phyloP scores from a whole-genome alignment of 1,140 invertebrate species.

The Drosophila tristis region DNA sequence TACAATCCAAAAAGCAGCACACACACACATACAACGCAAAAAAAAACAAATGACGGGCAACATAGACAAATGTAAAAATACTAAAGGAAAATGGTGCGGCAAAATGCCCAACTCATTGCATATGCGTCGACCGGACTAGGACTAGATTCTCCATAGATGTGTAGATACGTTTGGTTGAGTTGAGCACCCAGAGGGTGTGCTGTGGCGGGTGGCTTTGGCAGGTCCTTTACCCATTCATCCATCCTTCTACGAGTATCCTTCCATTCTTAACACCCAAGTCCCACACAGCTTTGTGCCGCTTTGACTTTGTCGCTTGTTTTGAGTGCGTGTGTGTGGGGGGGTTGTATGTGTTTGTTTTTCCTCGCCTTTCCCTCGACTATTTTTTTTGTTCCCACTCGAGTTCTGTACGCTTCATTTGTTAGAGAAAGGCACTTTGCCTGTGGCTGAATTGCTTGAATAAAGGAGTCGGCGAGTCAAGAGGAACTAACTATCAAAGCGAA shows the following conservation, averaged over 20 bases:
- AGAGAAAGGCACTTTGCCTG: conserved; percentile 38
- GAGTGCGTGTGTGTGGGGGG: conserved; percentile 48
- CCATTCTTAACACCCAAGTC: too few species aligned
- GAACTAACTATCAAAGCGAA: not conserved
- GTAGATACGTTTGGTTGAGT: conserved; percentile 11
- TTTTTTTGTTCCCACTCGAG: conserved; percentile 13
- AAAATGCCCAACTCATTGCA: conserved; percentile 69
- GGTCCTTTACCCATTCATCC: conserved; percentile 1
- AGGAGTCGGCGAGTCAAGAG: conserved; percentile 11
- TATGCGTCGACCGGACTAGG: conserved; percentile 38
- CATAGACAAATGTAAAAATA: conserved; percentile 59
- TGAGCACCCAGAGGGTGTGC: not conserved
- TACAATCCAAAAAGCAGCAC: conserved; percentile 45
- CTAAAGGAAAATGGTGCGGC: conserved; percentile 59
- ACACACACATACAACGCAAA: conserved; percentile 2
- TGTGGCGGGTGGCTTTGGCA: conserved; percentile 23
- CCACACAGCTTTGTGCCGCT: conserved; percentile 44
- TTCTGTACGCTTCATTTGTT: conserved; percentile 47
- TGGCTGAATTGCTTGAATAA: conserved; percentile 18
- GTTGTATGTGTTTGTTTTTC: conserved; percentile 30
- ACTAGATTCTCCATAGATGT: conserved; percentile 20
- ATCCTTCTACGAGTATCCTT: not conserved
- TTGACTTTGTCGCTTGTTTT: conserved; percentile 60
- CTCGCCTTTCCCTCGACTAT: conserved; percentile 15
- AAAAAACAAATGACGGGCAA: conserved; percentile 58